Evolutionary conservation across 2,113 vertebrate species (phyloP).

Genomic region (Neodon shergylaensis): DNA sequence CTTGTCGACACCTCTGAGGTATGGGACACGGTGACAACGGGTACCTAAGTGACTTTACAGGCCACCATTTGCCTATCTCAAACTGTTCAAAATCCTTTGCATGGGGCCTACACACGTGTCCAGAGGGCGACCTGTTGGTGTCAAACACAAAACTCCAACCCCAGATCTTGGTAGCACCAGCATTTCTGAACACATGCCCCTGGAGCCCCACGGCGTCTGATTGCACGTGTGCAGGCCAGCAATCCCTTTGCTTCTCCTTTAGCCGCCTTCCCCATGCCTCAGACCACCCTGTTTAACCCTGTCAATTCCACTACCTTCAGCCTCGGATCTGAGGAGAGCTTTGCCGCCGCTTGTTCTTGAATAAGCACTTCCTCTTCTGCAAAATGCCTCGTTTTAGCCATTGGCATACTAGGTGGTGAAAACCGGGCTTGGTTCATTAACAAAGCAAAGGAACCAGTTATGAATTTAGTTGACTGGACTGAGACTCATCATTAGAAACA

Average conservation of each 20-base stretch:
- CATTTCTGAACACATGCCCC: not conserved
- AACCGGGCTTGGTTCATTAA: not conserved
- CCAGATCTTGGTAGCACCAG: not conserved
- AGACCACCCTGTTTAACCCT: too few relatives aligned
- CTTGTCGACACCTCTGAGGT: not conserved
- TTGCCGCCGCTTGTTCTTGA: not conserved
- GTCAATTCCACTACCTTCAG: too few relatives aligned
- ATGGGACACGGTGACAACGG: fast-evolving
- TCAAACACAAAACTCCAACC: not conserved
- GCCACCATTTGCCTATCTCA: not conserved
- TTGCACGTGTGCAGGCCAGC: not conserved
- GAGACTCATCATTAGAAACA: not conserved
- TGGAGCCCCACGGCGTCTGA: not conserved
- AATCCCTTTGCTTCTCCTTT: not conserved
- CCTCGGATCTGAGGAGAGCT: not conserved
- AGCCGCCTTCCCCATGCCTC: not conserved
- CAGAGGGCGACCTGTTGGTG: not conserved
- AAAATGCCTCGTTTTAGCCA: not conserved
- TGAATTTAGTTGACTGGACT: not conserved
- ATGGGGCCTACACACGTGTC: not conserved
- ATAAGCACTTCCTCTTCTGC: not conserved
- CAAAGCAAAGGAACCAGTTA: not conserved
- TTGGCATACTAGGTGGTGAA: too few relatives aligned
- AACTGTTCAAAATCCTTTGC: not conserved
- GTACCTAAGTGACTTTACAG: too few relatives aligned